Percentiles rank a stretch among this genome's conserved stretches.
phyloP scores from a whole-genome alignment of 1,140 invertebrate genomes.

The Augochlora pura region DNA sequence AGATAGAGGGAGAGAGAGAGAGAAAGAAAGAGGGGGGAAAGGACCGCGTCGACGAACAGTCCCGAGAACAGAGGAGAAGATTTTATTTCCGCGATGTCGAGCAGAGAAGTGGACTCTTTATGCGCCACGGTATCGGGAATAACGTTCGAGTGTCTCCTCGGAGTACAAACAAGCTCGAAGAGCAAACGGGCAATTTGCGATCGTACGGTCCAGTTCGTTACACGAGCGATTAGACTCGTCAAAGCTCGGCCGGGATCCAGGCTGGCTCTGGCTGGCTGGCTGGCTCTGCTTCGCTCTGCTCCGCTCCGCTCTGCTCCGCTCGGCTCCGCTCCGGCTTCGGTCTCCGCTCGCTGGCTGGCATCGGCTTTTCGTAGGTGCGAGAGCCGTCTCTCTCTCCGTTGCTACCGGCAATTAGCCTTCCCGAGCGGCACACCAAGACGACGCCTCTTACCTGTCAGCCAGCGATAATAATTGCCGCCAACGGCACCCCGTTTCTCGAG shows the following conservation, averaged over 20 bases:
- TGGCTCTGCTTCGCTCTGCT: no score
- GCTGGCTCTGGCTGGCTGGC: no score
- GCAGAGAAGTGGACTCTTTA: conserved; percentile 8
- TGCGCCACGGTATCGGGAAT: conserved; percentile 25
- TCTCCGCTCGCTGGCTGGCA: not conserved
- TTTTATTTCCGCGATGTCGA: conserved; percentile 39
- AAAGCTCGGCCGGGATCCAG: conserved; percentile 27
- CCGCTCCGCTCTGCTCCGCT: no score
- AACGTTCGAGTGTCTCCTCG: conserved; percentile 28
- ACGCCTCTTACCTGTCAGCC: conserved; percentile 49
- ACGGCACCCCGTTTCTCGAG: conserved; percentile 43
- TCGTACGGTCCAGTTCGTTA: conserved; percentile 44
- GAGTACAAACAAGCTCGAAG: conserved; percentile 31
- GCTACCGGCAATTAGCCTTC: conserved; percentile 41
- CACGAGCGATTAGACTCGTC: conserved; percentile 50
- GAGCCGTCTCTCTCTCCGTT: conserved; percentile 14
- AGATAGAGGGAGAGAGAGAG: no score
- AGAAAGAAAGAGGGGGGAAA: no score
- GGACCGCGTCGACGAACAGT: no score
- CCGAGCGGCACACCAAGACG: conserved; percentile 30
- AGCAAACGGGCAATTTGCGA: conserved; percentile 48
- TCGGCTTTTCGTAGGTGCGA: conserved; percentile 36
- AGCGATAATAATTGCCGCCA: conserved; percentile 51
- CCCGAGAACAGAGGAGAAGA: not conserved
- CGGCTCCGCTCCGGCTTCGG: no score